phyloP scores from a whole-genome alignment of 2,888 invertebrate genomes.

The Nysson spinosus region DNA sequence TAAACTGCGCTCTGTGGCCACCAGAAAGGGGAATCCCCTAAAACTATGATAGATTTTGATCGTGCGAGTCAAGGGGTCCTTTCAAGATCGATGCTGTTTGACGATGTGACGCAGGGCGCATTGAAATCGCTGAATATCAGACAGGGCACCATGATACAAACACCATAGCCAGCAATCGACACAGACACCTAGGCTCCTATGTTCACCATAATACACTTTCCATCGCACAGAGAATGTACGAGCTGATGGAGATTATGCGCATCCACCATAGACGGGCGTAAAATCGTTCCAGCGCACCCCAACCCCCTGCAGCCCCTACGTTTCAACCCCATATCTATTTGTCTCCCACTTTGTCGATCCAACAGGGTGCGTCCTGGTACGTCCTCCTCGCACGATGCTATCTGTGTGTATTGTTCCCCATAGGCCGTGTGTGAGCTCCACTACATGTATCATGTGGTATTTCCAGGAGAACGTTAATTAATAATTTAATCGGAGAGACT shows the following conservation, averaged over 20 bases:
- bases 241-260: constrained; percentile 30
- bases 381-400: constrained; percentile 5
- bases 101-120: background rate
- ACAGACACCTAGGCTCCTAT: background rate
- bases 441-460: constrained; percentile 70
- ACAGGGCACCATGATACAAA: background rate
- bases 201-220: constrained; percentile 39
- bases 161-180: background rate
- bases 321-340: background rate
- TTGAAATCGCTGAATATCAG: background rate
- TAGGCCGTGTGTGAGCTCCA: constrained; percentile 26
- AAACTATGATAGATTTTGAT: background rate
- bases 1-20: too few relatives aligned
- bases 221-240: constrained; percentile 20
- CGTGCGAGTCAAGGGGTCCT: background rate
- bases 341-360: background rate
- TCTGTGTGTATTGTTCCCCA: constrained; percentile 17
- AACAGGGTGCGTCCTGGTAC: constrained; percentile 1
- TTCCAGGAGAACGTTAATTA: constrained; percentile 75
- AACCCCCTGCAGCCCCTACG: background rate
- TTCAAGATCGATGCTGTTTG: constrained; percentile 20
- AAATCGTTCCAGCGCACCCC: constrained; percentile 21
- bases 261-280: constrained; percentile 12
- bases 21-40: too few relatives aligned
- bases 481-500: constrained; percentile 77